Evolutionary conservation across 2,113 vertebrate species (phyloP), one percentile per base, ranked within the genome.

Genomic region (Coracopsis vasa): DNA sequence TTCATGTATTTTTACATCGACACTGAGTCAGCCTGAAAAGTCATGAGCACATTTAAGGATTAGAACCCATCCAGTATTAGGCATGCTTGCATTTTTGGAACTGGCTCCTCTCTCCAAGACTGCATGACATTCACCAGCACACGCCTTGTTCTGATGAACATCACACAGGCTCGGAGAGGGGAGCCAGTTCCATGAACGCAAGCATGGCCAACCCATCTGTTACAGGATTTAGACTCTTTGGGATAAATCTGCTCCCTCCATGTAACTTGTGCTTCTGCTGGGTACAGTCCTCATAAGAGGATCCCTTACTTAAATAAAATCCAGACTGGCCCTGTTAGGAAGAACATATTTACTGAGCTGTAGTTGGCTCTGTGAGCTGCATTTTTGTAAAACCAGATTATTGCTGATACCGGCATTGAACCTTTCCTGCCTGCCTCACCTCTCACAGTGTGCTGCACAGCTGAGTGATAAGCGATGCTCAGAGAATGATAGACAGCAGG

Each of bases 201-300:
- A 47, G 24, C 53, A 41, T 3, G 75, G 60, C 80, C 54, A 86
- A 31, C 56, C 69, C 93, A 91, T 88, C 80, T 92, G 91, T 88
- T 42, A 48, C 50, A 45, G 41, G 50, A 80, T 91, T 70, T 78
- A 53, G 54, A 29, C 41, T 86, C 51, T 67, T 71, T 6, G 16
- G 31, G 31, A 56, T 81, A 64, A 66, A 89, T 91, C 51, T 79
- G 33, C 33, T 73, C 92, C 72, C 84, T 92, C 35, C 47, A 28
- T 44, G 39, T 78, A 72, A 60, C 41, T 86, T 7, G 0, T 72
- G 28, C 69, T 72, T 84, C 77, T 86, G n/a, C 48, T 92, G 62
- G 31, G 37, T 88, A 58, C 37, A 83, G 9, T 39, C 13, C 44
- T 84, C 66, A 11, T 37, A 50, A 60, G 24, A 44, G 25, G 23